Percentiles rank a stretch among this genome's conserved stretches.
Evolutionary conservation across 2,113 vertebrate genomes (phyloP).

Genomic region (Centropus bengalensis): DNA sequence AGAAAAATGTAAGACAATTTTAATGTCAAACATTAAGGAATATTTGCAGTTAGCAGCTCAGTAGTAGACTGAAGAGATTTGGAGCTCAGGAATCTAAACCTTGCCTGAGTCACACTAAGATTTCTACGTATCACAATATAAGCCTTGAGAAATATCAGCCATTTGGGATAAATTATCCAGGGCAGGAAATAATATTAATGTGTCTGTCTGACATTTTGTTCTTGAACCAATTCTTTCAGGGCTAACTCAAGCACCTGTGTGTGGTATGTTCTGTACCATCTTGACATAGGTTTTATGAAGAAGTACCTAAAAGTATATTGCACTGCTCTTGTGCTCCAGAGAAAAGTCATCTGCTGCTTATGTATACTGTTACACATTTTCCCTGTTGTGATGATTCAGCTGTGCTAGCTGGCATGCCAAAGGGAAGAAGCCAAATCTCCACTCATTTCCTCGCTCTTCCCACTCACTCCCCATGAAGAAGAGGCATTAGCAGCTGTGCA

Average conservation of each 20-base stretch:
- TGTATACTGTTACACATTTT: background rate
- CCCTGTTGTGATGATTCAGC: conserved; percentile 53
- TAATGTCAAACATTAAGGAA: background rate
- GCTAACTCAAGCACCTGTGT: background rate
- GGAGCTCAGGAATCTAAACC: background rate
- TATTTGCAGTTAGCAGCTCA: background rate
- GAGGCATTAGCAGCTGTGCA: conserved; percentile 38
- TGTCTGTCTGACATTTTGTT: background rate
- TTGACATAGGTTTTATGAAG: background rate
- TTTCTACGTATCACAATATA: background rate
- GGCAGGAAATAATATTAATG: background rate
- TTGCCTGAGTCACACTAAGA: background rate
- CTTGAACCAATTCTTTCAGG: background rate
- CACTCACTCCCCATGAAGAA: conserved; percentile 11
- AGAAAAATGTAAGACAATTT: background rate
- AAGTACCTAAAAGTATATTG: background rate
- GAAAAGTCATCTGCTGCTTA: conserved; percentile 39
- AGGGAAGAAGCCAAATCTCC: conserved; percentile 38
- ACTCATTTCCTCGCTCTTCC: conserved; percentile 48
- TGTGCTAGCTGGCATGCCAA: background rate
- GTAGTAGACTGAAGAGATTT: background rate
- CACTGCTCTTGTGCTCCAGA: background rate
- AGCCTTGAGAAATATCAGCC: background rate
- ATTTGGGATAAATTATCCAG: background rate
- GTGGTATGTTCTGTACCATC: background rate